Base-by-base conservation (phyloP, 2,888 invertebrate species). In the Anorthoa munda region DNA sequence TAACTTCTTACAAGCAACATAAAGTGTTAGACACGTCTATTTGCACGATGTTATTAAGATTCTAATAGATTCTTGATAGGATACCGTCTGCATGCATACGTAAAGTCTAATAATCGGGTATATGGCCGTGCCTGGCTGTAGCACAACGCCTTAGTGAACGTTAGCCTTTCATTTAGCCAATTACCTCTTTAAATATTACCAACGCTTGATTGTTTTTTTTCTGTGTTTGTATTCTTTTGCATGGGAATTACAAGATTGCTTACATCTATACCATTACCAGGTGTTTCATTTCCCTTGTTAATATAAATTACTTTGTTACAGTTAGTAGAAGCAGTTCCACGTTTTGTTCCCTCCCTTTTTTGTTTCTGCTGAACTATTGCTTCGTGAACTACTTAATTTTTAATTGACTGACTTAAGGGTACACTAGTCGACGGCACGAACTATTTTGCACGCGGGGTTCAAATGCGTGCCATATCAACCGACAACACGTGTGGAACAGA, bases 61-160 rank as follows among this genome's bases (percentile, higher is more conserved):
- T 84, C 60, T 79, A 82, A 84, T 83, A 39, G 59, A 84, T 84
- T 84, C 78, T 82, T 66, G 63, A 66, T 78, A 64, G 75, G 63
- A 81, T 63, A 71, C 78, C 23, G 66, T 45, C 58, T 56, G 68
- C 70, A 77, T 80, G 77, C 67, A 85, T 77, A 75, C 31, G 45
- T 84, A 72, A 80, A 76, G 31, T 73, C 46, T 73, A 80, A 83
- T 85, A 71, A 85, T 76, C 65, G 55, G 69, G 21, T 72, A 26
- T 64, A 72, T 67, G 50, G 39, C 50, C 26, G 71, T 51, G 65
- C 18, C 64, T 56, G 60, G 31, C 65, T 59, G 56, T 58, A 67
- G 55, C 63, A 39, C 50, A 59, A 69, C 84, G 68, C 83, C 74
- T 71, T 64, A 55, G n/a, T 65, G 48, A 65, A 67, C 72, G 65